A percentile compares a stretch with the other conserved stretches of the same genome.
phyloP scores from a whole-genome alignment of 92 coral and sea anemone species.

The Montipora capitata region DNA sequence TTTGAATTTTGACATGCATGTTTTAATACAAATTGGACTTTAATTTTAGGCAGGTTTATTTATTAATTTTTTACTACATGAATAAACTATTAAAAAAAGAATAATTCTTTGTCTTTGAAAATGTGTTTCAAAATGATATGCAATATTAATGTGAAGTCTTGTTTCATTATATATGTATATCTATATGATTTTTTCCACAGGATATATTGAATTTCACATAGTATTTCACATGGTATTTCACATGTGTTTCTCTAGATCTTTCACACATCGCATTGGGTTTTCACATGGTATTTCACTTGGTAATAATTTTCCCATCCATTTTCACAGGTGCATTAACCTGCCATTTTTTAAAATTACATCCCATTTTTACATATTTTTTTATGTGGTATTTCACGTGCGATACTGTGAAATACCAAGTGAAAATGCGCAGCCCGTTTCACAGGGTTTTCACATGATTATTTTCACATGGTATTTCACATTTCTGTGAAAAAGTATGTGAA shows the following conservation, averaged over 20 bases:
- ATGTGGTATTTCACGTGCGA: slow-evolving; percentile 3
- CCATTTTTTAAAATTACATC: neutral
- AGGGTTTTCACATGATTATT: slow-evolving; percentile 29
- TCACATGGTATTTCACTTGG: slow-evolving; percentile 41
- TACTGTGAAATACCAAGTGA: slow-evolving; percentile 16
- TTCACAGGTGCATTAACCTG: slow-evolving; percentile 6
- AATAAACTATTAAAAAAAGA: too few relatives aligned
- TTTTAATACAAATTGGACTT: too few relatives aligned
- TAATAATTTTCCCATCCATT: slow-evolving; percentile 37
- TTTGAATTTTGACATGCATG: too few relatives aligned
- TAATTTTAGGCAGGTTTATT: too few relatives aligned
- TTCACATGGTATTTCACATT: slow-evolving; percentile 32
- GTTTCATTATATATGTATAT: neutral
- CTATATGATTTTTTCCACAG: too few relatives aligned
- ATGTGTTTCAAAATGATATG: too few relatives aligned
- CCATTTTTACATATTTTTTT: neutral
- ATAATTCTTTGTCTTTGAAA: too few relatives aligned
- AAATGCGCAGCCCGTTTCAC: slow-evolving; percentile 26
- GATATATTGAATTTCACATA: neutral
- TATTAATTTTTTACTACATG: too few relatives aligned
- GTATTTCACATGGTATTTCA: neutral
- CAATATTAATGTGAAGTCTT: too few relatives aligned
- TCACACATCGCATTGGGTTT: neutral
- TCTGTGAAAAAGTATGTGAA: slow-evolving; percentile 3
- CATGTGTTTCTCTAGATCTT: neutral